Base-by-base conservation (phyloP, 2,888 invertebrate species). In the Anorthoa munda region DNA sequence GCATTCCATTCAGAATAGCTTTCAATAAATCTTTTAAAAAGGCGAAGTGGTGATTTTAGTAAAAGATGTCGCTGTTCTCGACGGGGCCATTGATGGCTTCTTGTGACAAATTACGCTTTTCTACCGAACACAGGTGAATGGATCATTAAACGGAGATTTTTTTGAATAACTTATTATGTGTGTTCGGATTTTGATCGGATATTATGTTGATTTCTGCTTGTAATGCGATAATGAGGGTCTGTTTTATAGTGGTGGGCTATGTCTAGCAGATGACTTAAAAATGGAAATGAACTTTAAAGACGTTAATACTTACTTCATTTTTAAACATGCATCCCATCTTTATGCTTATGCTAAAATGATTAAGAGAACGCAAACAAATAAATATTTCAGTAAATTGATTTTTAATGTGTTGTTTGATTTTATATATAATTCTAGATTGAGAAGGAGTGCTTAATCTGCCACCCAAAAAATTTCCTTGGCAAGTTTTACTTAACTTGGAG, bases 11-110 rank as follows among this genome's bases (percentile, higher is more conserved):
- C 56, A 73, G 53, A 81, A 81, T 67, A 46, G 79, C 51, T 65
- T 67, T 53, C 72, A 74, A 83, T 83, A 82, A 84, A 83, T 83
- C 79, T 84, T 70, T 75, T 53, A 45, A 45, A 75, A 75, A 71
- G 63, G 63, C 39, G 50, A 45, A 71, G 75, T 74, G 75, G 79
- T 74, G 79, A 76, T 84, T 84, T 75, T 46, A 72, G 79, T 70
- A 63, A 75, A 59, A 79, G 74, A 78, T 51, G 60, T 68, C 46
- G 79, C 72, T 84, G 84, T 51, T 78, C 59, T 0, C 48, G 70
- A 81, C 74, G 68, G 83, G 53, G 23, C 46, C 78, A 77, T 78
- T 83, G 83, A 81, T 66, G 64, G 78, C 21, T 56, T 51, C 21
- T 18, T 0, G 71, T 84, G 83, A 84, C 72, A 84, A 81, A 83